Base-by-base conservation (phyloP, 2,113 vertebrate species). In the Chionomys nivalis region DNA sequence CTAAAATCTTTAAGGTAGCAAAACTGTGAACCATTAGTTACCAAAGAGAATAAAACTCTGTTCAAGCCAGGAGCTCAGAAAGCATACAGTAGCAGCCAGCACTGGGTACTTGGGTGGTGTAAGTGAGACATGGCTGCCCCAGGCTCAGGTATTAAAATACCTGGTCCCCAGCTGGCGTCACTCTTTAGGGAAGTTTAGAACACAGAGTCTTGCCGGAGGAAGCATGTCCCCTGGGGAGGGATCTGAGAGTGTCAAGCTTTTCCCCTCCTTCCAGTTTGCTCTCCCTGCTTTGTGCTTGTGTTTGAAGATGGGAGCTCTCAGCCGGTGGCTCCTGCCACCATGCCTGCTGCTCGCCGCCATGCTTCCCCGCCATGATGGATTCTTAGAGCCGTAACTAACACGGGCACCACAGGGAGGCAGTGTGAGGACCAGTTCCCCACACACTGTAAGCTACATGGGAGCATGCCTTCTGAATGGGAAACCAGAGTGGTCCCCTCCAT, bases 1-100 rank as follows among this genome's bases (percentile, higher is more conserved):
- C 11, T 77, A 89, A 66, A 9, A 95, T 83, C n/a, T 87, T 94
- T 76, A 58, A 95, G 65, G 33, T 42, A 90, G 3, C 49, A 85
- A 89, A 81, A 13, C 5, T 11, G 16, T 70, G 31, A 91, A 78
- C 24, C 63, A 70, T 94, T 65, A 78, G 21, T 68, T 95, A n/a
- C 26, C 39, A 87, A 61, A 73, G 36, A 70, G 75, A 52, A 52
- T 52, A 3, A 52, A 52, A 52, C 49, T 52, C 49, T 52, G 49
- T 52, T 52, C 0, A 13, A 52, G 13, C 49, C 49, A 52, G 49
- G 49, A 44, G 33, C 78, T 66, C 9, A 89, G 89, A 76, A 85
- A 76, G 36, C 55, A 75, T 14, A 47, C 61, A 79, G 73, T 19
- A 47, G 63, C 55, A 17, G 49, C n/a, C 33, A 3, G 26, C 55